Evolutionary conservation across 2,797 vertebrate genomes (phyloP).

Genomic region (Corythornis leucogaster): DNA sequence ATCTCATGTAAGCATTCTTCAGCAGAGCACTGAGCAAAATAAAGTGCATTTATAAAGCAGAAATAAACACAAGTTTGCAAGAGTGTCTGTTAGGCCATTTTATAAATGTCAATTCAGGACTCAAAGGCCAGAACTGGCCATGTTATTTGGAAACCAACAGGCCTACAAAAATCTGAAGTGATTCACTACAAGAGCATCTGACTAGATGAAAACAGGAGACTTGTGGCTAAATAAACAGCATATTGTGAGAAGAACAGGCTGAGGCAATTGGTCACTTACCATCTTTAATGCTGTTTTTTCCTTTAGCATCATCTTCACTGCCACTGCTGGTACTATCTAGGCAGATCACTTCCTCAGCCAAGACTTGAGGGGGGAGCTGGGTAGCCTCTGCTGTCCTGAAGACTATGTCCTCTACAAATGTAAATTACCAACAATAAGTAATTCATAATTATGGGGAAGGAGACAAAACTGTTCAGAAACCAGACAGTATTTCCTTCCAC

Average conservation of each 20-base stretch:
- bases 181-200: not conserved
- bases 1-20: not conserved
- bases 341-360: constrained; percentile 94
- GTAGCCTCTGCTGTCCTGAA: constrained; percentile 86
- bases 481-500: constrained; percentile 64
- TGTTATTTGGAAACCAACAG: not conserved
- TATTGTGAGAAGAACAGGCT: not conserved
- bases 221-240: not conserved
- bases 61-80: not conserved
- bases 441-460: constrained; percentile 53
- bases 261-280: constrained; percentile 72
- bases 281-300: constrained; percentile 74
- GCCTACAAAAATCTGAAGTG: not conserved
- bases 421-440: constrained; percentile 50
- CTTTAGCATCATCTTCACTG: constrained; percentile 87
- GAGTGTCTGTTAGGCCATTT: not conserved
- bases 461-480: constrained; percentile 47
- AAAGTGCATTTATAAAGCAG: not conserved
- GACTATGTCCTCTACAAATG: constrained; percentile 83
- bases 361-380: constrained; percentile 83
- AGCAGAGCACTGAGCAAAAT: not conserved
- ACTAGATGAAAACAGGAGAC: not conserved
- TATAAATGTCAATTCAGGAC: not conserved
- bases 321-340: constrained; percentile 89
- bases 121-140: not conserved